A percentile compares a stretch with the other conserved stretches of the same genome.
Conservation (phyloP, 2,797 vertebrate species). For the Karalla daura region DNA sequence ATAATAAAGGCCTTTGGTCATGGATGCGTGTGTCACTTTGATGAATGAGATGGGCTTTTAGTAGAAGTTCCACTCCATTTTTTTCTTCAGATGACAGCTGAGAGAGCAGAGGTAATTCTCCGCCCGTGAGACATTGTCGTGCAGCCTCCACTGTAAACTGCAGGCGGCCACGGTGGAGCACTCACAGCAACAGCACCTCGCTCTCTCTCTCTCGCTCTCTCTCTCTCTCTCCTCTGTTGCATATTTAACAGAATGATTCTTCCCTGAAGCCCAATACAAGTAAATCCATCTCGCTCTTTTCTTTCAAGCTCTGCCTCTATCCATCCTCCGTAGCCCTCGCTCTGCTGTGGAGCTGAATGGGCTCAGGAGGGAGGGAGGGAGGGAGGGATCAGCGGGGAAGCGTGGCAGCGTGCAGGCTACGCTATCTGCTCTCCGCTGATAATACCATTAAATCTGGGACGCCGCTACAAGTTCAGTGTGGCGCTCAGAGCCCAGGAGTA, state of each 20-base stretch:
- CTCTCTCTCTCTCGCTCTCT: too few relatives aligned
- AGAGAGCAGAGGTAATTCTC: conserved; percentile 40
- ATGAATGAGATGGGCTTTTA: conserved; percentile 61
- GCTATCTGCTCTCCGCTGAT: conserved; percentile 63
- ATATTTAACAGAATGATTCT: conserved; percentile 53
- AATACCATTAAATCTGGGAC: conserved; percentile 69
- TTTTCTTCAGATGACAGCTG: conserved; percentile 56
- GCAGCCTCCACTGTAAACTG: conserved; percentile 18
- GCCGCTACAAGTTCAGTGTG: conserved; percentile 48
- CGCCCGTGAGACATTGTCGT: conserved; percentile 25
- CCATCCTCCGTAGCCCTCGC: conserved; percentile 22
- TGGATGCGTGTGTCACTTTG: conserved; percentile 64
- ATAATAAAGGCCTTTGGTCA: conserved; percentile 71
- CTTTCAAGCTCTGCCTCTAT: conserved; percentile 34
- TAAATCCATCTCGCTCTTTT: conserved; percentile 43
- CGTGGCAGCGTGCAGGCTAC: conserved; percentile 45
- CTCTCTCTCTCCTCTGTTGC: conserved; percentile 31
- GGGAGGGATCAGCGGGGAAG: conserved; percentile 57
- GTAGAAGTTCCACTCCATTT: conserved; percentile 57
- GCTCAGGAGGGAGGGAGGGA: conserved; percentile 64
- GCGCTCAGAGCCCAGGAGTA: conserved; percentile 25
- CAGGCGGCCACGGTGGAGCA: conserved; percentile 28
- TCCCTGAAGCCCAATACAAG: conserved; percentile 48
- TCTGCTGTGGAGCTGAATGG: conserved; percentile 51
- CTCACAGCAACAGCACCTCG: conserved; percentile 18